These are phyloP conservation scores for Lysandra coridon DNA, from an alignment of 2,888 invertebrate genomes.

Conservation along the genomic window DNA sequence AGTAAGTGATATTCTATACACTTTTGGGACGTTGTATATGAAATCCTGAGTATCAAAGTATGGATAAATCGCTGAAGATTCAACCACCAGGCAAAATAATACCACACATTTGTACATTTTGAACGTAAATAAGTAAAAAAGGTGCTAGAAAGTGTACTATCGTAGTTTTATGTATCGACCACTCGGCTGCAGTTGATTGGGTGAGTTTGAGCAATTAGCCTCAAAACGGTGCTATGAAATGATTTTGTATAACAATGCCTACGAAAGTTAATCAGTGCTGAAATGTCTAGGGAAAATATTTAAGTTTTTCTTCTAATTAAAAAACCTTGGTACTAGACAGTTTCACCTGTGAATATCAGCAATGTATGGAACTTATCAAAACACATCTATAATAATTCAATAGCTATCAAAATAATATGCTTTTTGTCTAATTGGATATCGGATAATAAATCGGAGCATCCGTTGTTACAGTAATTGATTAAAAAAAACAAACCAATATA, in stretches of 20 bases:
- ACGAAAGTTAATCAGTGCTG: not conserved
- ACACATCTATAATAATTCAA: no score
- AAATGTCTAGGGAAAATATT: not conserved
- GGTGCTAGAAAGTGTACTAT: not conserved
- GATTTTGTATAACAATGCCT: not conserved
- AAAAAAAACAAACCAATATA: no score
- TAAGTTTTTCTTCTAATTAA: not conserved
- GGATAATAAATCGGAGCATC: no score
- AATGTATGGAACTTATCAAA: no score
- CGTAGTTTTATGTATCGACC: conserved; percentile 38
- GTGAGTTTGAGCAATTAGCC: conserved; percentile 39
- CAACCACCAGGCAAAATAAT: conserved; percentile 48
- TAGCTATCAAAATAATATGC: no score
- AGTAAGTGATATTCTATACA: conserved; percentile 68
- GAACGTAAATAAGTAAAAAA: conserved; percentile 49
- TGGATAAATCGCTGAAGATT: conserved; percentile 61
- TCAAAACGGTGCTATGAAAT: conserved; percentile 8
- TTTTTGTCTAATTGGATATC: no score
- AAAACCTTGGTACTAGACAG: no score
- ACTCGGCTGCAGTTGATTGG: conserved; percentile 64
- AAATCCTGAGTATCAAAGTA: conserved; percentile 76
- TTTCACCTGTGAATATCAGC: no score
- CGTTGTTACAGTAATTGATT: no score
- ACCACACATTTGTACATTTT: conserved; percentile 64
- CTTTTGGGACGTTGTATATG: conserved; percentile 75